These are phyloP conservation scores for Spermophilus dauricus DNA, from an alignment of 2,113 vertebrate species.

Conservation along the genomic window DNA sequence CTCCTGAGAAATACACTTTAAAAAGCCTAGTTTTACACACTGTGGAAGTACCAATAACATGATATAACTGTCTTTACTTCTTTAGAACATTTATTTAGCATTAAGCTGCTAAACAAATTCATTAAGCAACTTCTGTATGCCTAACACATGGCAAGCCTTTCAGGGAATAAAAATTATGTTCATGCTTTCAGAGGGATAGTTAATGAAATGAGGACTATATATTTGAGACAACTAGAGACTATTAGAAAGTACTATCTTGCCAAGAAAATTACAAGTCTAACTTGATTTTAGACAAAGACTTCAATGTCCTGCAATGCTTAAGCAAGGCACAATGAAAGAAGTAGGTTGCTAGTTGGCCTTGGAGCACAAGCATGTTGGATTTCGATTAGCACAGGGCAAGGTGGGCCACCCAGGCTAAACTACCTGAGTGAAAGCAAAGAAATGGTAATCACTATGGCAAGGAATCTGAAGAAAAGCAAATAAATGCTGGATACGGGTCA, in stretches of 20 bases:
- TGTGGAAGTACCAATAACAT: not conserved
- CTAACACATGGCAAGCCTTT: not conserved
- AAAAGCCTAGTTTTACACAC: constrained; percentile 30
- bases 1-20: not conserved
- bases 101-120: not conserved
- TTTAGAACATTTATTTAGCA: constrained; percentile 35
- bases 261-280: not conserved
- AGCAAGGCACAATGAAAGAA: not conserved
- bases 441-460: not conserved
- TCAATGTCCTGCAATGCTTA: not conserved
- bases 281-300: constrained; percentile 34
- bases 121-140: not conserved
- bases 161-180: not conserved
- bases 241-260: not conserved
- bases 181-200: not conserved
- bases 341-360: not conserved
- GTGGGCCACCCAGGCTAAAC: not conserved
- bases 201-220: constrained; percentile 1
- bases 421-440: not conserved
- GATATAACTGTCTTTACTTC: not conserved
- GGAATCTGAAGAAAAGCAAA: not conserved
- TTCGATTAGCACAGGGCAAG: not conserved
- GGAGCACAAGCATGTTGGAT: not conserved
- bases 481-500: not conserved
- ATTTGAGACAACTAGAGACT: not conserved